A percentile compares a stretch with the other conserved stretches of the same genome.
Conservation (phyloP, 2,888 invertebrate genomes). For the Thumatha senex region DNA sequence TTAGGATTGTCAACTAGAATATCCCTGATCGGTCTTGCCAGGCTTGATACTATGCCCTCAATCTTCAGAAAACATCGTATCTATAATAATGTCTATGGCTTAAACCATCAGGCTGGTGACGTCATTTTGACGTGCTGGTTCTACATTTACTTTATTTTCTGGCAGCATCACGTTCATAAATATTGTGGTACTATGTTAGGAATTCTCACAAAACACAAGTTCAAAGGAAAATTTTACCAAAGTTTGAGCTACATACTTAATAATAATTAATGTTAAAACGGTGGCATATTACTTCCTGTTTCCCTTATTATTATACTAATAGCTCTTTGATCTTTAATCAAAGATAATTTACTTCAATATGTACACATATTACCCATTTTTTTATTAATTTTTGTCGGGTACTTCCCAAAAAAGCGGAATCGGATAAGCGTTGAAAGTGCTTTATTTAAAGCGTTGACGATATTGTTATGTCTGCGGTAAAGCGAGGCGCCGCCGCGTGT, state of each 20-base stretch:
- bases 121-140: too few relatives aligned
- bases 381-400: background rate
- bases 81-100: too few relatives aligned
- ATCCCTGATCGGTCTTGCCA: too few relatives aligned
- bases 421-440: constrained; percentile 68
- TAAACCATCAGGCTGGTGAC: too few relatives aligned
- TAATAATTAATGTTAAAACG: background rate
- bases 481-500: constrained; percentile 54
- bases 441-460: constrained; percentile 64
- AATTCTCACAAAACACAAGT: background rate
- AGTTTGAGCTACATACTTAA: background rate
- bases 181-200: background rate
- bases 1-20: too few relatives aligned
- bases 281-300: background rate
- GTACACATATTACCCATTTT: constrained; percentile 5
- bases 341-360: constrained; percentile 7
- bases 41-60: too few relatives aligned
- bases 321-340: constrained; percentile 14
- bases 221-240: background rate
- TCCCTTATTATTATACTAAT: background rate
- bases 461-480: constrained; percentile 62
- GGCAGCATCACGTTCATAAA: constrained; percentile 10
- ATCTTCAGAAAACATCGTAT: too few relatives aligned
- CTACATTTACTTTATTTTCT: too few relatives aligned
- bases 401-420: constrained; percentile 26